Percentiles rank a stretch among this genome's conserved stretches.
These are phyloP conservation scores for Notarius quadriscutis DNA, from an alignment of 2,113 vertebrate species.

Conservation along the genomic window DNA sequence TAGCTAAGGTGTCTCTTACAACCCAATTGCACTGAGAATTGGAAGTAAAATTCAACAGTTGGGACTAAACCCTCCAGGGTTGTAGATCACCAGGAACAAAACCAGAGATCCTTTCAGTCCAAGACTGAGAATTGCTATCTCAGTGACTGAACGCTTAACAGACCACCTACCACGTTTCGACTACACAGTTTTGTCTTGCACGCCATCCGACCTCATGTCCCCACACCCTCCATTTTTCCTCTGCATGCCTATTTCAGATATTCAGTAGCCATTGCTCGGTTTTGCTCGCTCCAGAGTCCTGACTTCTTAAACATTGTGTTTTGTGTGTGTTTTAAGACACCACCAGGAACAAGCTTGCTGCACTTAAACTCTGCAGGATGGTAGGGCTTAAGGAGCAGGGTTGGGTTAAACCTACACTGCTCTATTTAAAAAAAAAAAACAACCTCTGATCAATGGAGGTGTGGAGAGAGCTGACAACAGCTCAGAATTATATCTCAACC, in stretches of 20 bases:
- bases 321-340: background rate
- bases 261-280: background rate
- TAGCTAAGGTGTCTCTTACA: background rate
- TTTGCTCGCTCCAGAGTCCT: background rate
- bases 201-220: background rate
- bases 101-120: background rate
- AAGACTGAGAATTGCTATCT: background rate
- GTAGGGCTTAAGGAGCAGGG: background rate
- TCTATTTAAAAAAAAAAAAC: background rate
- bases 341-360: background rate
- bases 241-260: background rate
- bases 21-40: background rate
- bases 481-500: slow-evolving; percentile 20
- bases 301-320: background rate
- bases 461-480: slow-evolving; percentile 8
- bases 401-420: background rate
- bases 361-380: background rate
- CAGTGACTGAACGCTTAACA: background rate
- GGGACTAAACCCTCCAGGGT: background rate
- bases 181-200: background rate
- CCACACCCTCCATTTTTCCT: background rate
- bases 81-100: background rate
- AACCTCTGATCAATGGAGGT: slow-evolving; percentile 2
- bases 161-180: background rate
- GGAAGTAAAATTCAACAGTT: background rate